Percentiles rank a stretch among this genome's conserved stretches.
Evolutionary conservation across 2,113 vertebrate species (phyloP).

Genomic region (Anarhynchus alexandrinus): DNA sequence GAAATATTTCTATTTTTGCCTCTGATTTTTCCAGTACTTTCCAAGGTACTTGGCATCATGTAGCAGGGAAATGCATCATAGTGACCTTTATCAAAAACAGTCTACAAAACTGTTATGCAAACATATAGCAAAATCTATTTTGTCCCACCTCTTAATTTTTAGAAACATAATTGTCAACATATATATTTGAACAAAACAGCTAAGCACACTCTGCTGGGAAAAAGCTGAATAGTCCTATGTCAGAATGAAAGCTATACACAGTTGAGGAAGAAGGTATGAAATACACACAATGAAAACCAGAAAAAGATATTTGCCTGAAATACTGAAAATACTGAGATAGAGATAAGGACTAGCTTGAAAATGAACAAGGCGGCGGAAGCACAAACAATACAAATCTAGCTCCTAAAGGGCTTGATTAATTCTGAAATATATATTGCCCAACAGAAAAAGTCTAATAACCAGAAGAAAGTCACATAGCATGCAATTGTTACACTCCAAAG

Average conservation of each 20-base stretch:
- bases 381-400: not conserved
- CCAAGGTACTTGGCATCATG: not conserved
- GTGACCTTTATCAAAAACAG: not conserved
- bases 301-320: not conserved
- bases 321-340: not conserved
- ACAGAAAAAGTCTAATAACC: not conserved
- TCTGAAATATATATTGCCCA: not conserved
- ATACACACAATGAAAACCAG: not conserved
- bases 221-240: not conserved
- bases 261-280: not conserved
- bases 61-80: not conserved
- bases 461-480: not conserved
- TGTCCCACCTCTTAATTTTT: not conserved
- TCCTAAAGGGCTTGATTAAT: not conserved
- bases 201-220: not conserved
- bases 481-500: not conserved
- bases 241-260: not conserved
- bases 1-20: not conserved
- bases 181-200: not conserved
- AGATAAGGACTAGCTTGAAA: not conserved
- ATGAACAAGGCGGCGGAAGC: not conserved
- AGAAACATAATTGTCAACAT: not conserved
- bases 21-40: not conserved
- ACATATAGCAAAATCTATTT: not conserved
- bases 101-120: not conserved